Base-by-base conservation (phyloP, 2,888 invertebrate species). In the Nymphalis polychloros region DNA sequence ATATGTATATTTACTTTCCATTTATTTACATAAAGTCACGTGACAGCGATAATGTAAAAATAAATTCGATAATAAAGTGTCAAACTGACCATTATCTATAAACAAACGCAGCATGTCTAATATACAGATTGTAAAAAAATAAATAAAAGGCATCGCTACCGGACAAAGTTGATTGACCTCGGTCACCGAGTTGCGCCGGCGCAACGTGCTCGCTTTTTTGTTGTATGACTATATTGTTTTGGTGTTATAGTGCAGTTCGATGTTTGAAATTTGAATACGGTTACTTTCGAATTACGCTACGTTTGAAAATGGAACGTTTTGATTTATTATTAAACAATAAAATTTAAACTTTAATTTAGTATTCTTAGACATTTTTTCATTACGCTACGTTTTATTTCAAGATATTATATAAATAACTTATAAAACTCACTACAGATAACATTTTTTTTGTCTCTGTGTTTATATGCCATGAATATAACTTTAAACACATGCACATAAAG, bases 101-200 rank as follows among this genome's bases (percentile, higher is more conserved):
- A 59, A 59, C 59, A 64, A 59, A 50, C 31, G 50, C 60, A 47
- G 50, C 60, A 47, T 59, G 41, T 20, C 59, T 41, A 19, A 50
- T 49, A 27, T 48, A 63, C 63, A 67, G 66, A 70, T 67, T 66
- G 67, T 60, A 47, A 67, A 65, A 64, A 65, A 79, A 35, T 17
- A 41, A 48, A 23, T 57, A 62, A 55, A 35, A 46, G 68, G 86
- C 53, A 55, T 55, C 17, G 53, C 88, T 86, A 88, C 87, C 81
- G 86, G 81, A 78, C 81, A 80, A 79, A 82, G 88, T 81, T 87
- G 81, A 86, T 78, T 85, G 87, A 87, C 84, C 87, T 74, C 82
- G 81, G 82, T 78, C 81, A 72, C 67, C 63, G 59, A 57, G 71
- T 71, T 68, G 67, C 74, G 76, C 80, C 78, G 78, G 69, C 63